Evolutionary conservation across 2,888 invertebrate genomes (phyloP).

Genomic region (Hyposoter dolosus): DNA sequence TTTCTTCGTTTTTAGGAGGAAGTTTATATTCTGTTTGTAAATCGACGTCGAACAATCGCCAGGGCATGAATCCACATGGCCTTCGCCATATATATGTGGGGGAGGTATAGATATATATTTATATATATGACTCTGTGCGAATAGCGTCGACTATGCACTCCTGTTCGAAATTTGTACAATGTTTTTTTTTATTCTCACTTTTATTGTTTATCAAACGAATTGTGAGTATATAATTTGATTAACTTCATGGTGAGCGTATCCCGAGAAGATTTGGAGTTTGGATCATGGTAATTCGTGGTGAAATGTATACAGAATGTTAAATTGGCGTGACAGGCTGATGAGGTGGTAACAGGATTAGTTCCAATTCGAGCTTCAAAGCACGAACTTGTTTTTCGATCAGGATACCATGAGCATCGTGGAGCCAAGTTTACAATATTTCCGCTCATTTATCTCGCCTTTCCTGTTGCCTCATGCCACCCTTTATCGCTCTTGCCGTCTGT

Average conservation of each 20-base stretch:
- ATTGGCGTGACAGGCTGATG: constrained; percentile 2
- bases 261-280: neutral
- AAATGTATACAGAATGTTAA: neutral
- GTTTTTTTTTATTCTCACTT: constrained; percentile 29
- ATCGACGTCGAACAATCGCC: neutral
- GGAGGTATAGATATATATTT: neutral
- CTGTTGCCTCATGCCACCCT: neutral
- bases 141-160: constrained; percentile 27
- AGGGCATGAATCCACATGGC: neutral
- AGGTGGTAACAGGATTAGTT: constrained; percentile 79
- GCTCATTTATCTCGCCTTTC: constrained; percentile 14
- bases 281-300: neutral
- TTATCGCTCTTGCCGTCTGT: constrained; percentile 25
- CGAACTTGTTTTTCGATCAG: constrained; percentile 80
- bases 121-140: neutral
- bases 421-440: constrained; percentile 18
- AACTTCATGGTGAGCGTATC: neutral
- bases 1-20: neutral
- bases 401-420: constrained; percentile 73
- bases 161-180: constrained; percentile 58
- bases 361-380: constrained; percentile 82
- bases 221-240: neutral
- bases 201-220: constrained; percentile 24
- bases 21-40: neutral
- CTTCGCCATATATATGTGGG: neutral